A percentile compares a stretch with the other conserved stretches of the same genome.
phyloP scores from a whole-genome alignment of 2,113 vertebrate genomes.

The Neolamprologus falcicula region DNA sequence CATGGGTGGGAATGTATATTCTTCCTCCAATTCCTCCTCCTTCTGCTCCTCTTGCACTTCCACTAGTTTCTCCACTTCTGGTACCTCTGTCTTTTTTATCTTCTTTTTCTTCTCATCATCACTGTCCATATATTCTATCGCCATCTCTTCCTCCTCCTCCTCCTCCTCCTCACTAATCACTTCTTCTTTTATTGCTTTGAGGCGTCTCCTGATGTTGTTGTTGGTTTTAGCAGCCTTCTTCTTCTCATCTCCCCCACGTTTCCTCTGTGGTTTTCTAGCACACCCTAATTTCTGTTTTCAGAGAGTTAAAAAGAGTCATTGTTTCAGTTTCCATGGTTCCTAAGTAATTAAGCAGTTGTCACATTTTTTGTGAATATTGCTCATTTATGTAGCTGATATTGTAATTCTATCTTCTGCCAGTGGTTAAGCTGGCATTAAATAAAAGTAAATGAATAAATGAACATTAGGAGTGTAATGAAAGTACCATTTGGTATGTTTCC shows the following conservation, averaged over 20 bases:
- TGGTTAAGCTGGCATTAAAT: not conserved
- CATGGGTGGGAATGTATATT: constrained; percentile 47
- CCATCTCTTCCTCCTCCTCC: not conserved
- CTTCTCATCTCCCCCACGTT: not conserved
- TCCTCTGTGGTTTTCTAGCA: not conserved
- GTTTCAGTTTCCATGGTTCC: not conserved
- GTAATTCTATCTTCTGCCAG: not conserved
- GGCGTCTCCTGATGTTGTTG: not conserved
- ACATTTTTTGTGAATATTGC: not conserved
- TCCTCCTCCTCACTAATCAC: constrained; percentile 8
- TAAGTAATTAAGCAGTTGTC: not conserved
- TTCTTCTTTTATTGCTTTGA: not conserved
- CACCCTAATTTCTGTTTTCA: not conserved
- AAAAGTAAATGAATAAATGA: not conserved
- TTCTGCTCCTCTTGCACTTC: not conserved
- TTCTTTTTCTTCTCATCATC: constrained; percentile 10
- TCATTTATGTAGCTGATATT: not conserved
- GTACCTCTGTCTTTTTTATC: not conserved
- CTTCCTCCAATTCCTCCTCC: not conserved
- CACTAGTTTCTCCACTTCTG: not conserved
- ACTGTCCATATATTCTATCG: constrained; percentile 42
- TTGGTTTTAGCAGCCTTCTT: not conserved
- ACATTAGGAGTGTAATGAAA: not conserved
- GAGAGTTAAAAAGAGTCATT: not conserved
- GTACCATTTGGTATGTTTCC: not conserved